Evolutionary conservation across 1,140 invertebrate species (phyloP).

Genomic region (Meloidogyne exigua): DNA sequence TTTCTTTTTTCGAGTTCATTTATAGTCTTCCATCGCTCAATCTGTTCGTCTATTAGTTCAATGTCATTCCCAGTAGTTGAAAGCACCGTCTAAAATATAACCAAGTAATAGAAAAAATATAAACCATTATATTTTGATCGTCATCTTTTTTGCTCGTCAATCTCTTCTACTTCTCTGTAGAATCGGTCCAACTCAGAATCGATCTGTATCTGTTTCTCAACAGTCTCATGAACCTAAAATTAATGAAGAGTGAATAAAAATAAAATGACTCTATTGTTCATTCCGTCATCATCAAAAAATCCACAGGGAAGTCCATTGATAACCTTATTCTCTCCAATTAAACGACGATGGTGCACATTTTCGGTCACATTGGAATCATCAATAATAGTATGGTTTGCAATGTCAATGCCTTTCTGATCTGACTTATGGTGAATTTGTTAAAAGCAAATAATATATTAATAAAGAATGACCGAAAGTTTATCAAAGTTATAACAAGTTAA

Average conservation of each 20-base stretch:
- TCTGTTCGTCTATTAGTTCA: slow-evolving; percentile 37
- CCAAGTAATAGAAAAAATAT: not conserved
- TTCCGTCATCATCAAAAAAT: slow-evolving; percentile 32
- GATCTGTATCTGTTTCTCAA: slow-evolving; percentile 38
- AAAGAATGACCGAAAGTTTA: too few species aligned
- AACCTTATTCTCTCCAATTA: not conserved
- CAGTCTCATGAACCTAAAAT: slow-evolving; percentile 30
- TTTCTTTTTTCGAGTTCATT: slow-evolving; percentile 39
- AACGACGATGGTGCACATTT: slow-evolving; percentile 17
- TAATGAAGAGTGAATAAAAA: slow-evolving; percentile 24
- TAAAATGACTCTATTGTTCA: slow-evolving; percentile 33
- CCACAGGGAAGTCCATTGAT: slow-evolving; percentile 35
- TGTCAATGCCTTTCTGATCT: not conserved
- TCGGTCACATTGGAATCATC: slow-evolving; percentile 18
- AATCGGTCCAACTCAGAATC: slow-evolving; percentile 32
- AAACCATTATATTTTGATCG: slow-evolving; percentile 29
- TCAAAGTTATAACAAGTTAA: not conserved
- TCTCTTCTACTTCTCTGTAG: slow-evolving; percentile 36
- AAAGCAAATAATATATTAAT: too few species aligned
- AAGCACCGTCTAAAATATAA: slow-evolving; percentile 23
- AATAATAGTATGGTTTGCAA: not conserved
- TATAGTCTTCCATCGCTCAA: slow-evolving; percentile 34
- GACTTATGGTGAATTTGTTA: too few species aligned
- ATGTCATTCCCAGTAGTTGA: slow-evolving; percentile 21
- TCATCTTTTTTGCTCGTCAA: slow-evolving; percentile 41